Evolutionary conservation across 2,797 vertebrate species (phyloP), one percentile per base, ranked within the genome.

Genomic region (Rhinichthys osculus): DNA sequence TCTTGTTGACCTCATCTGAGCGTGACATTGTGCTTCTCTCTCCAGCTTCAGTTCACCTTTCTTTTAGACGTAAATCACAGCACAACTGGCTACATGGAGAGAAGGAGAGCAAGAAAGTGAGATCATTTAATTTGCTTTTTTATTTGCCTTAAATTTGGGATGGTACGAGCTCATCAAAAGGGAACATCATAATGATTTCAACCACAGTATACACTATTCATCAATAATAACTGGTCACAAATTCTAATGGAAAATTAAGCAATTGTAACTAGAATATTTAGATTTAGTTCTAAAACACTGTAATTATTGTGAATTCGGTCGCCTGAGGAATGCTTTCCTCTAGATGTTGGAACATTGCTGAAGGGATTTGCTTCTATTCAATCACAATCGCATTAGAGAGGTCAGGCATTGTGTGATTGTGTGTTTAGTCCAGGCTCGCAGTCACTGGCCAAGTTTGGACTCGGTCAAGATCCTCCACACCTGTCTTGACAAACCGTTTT

Each of bases 1-100:
- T 96, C 91, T 97, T 96, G 93, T 97, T 96, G 85, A 97, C 95
- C 90, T 97, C 96, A 50, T 97, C 96, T 0, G 96, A 96, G 88
- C 96, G 95, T 89, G 96, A 97, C 96, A 97, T 97, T 84, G 85
- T 94, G 83, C 30, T 86, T 79, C 73, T 85, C 19, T 86, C 35
- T 47, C 8, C 33, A 50, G 40, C 67, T 79, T 77, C 35, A 69
- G 79, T 33, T 57, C 57, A 64, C 38, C 27, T 71, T 73, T 64
- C 78, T 62, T 23, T 72, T 59, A 73, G 74, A 87, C 83, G 84
- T 88, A 86, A 85, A 64, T 73, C 62, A 84, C 73, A 88, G 87
- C 82, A 84, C 3, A 82, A 83, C 40, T 77, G 19, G 86, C 92
- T 92, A 44, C 35, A 78, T 8, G 23, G 13, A 27, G 57, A 85